A percentile compares a stretch with the other conserved stretches of the same genome.
phyloP scores from a whole-genome alignment of 2,888 invertebrate genomes.

The Trimorus sp. region DNA sequence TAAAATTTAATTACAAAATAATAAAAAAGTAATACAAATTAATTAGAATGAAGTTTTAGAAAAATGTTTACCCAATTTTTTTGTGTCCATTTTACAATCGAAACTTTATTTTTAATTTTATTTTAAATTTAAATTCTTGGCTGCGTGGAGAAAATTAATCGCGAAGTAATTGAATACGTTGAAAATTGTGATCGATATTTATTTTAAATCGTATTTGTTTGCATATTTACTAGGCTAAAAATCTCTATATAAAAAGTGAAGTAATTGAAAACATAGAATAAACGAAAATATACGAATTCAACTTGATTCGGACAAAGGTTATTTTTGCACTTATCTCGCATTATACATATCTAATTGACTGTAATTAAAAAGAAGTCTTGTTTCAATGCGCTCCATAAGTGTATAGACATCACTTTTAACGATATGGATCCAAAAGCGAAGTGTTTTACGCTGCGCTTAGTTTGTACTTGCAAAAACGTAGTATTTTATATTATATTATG shows the following conservation, averaged over 20 bases:
- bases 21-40: no score
- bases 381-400: conserved; percentile 28
- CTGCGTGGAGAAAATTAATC: conserved; percentile 32
- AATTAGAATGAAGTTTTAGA: no score
- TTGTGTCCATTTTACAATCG: no score
- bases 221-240: no score
- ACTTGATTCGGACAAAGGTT: neutral
- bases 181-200: conserved; percentile 35
- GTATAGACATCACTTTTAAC: conserved; percentile 51
- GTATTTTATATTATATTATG: conserved; percentile 70
- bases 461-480: conserved; percentile 69
- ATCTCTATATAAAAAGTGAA: no score
- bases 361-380: conserved; percentile 39
- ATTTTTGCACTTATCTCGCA: conserved; percentile 39
- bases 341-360: conserved; percentile 43
- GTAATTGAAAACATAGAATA: no score
- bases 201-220: conserved; percentile 5
- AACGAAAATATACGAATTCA: neutral
- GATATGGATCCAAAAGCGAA: conserved; percentile 50
- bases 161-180: neutral
- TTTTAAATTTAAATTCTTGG: no score
- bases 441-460: conserved; percentile 59
- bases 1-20: no score
- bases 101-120: no score
- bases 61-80: no score